These are phyloP conservation scores for Pasiphila rectangulata DNA, from an alignment of 2,888 invertebrate genomes.

Conservation along the genomic window DNA sequence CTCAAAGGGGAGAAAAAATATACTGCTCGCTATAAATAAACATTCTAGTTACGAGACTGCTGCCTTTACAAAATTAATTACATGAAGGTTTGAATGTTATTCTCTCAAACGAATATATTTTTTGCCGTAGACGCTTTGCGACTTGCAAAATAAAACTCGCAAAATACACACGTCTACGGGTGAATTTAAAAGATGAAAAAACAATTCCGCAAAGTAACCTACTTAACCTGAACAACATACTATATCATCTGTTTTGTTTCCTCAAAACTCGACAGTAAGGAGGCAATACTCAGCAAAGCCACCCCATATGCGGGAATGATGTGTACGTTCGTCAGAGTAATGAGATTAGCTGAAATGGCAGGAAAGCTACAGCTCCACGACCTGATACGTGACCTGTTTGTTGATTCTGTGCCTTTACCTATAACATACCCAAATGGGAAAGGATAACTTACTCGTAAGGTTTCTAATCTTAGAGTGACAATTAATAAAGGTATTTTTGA, in stretches of 20 bases:
- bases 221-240: slow-evolving; percentile 5
- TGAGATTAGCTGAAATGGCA: slow-evolving; percentile 66
- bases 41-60: not conserved
- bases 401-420: slow-evolving; percentile 34
- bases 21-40: slow-evolving; percentile 4
- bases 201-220: not conserved
- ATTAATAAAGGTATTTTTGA: no score
- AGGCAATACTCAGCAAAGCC: slow-evolving; percentile 17
- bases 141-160: not conserved
- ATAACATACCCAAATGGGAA: slow-evolving; percentile 3
- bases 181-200: not conserved
- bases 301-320: slow-evolving; percentile 26
- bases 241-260: slow-evolving; percentile 14
- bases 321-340: slow-evolving; percentile 53
- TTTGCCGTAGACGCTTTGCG: not conserved
- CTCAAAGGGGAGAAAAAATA: slow-evolving; percentile 1
- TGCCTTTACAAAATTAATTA: slow-evolving; percentile 1
- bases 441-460: not conserved
- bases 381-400: slow-evolving; percentile 52
- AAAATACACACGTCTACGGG: not conserved
- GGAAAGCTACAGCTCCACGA: slow-evolving; percentile 54
- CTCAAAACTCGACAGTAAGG: slow-evolving; percentile 8
- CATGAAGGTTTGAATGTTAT: not conserved
- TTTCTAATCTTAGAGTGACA: no score
- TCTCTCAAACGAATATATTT: not conserved